Conservation (phyloP, 2,797 vertebrate genomes). For the Betta splendens region DNA sequence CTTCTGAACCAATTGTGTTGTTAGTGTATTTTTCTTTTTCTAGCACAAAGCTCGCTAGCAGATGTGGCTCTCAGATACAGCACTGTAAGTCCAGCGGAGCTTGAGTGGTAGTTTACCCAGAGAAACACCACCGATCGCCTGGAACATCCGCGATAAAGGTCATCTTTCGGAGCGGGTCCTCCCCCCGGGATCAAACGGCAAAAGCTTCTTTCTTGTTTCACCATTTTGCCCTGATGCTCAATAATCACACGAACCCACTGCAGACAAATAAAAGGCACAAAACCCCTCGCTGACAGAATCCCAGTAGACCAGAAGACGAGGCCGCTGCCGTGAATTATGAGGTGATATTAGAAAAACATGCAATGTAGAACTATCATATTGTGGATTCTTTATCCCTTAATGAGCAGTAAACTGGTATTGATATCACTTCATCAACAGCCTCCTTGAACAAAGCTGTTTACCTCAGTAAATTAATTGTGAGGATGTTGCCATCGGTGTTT, state of each 20-base stretch:
- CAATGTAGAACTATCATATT: constrained; percentile 11
- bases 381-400: constrained; percentile 22
- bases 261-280: constrained; percentile 19
- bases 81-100: constrained; percentile 35
- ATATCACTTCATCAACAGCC: constrained; percentile 13
- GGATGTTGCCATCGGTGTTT: too few species aligned
- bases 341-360: constrained; percentile 39
- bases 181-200: constrained; percentile 33
- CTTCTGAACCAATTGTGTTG: constrained; percentile 29
- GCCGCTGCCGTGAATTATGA: constrained; percentile 35
- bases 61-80: constrained; percentile 12
- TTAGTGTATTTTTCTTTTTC: constrained; percentile 34
- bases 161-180: constrained; percentile 25
- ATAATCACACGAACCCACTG: constrained; percentile 32
- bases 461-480: constrained; percentile 9
- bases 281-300: constrained; percentile 12
- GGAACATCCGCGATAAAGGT: constrained; percentile 38
- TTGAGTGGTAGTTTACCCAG: constrained; percentile 38
- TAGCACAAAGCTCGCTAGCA: constrained; percentile 26
- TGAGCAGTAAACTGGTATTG: constrained; percentile 24
- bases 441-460: constrained; percentile 21
- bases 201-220: constrained; percentile 33
- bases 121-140: constrained; percentile 28
- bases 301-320: constrained; percentile 6
- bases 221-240: constrained; percentile 33